phyloP scores from a whole-genome alignment of 2,113 vertebrate species.

The Quiscalus mexicanus region DNA sequence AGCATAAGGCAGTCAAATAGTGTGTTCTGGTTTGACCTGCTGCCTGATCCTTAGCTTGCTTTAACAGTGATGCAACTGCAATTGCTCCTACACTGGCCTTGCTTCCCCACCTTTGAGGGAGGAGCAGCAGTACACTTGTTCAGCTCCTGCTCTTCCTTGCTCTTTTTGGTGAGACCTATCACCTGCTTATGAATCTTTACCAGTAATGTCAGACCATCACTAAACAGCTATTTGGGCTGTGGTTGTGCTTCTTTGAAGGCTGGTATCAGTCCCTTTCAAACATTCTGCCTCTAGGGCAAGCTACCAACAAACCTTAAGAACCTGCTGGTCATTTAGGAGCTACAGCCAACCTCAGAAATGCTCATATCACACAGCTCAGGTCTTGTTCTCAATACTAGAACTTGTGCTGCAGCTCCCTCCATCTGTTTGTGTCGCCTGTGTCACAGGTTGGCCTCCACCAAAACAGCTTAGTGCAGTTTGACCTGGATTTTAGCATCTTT shows the following conservation, averaged over 20 bases:
- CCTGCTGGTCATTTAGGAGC: not conserved
- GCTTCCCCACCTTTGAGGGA: not conserved
- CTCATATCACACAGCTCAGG: not conserved
- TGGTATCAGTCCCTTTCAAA: not conserved
- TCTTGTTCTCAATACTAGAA: not conserved
- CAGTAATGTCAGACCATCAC: not conserved
- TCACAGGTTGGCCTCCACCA: not conserved
- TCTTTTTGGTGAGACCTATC: not conserved
- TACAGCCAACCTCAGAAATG: not conserved
- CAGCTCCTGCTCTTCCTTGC: not conserved
- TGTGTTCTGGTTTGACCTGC: not conserved
- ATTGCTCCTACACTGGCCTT: not conserved
- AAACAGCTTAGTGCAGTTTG: not conserved
- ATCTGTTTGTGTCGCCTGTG: not conserved
- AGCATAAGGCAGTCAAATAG: not conserved
- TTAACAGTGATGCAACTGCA: not conserved
- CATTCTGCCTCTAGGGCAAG: not conserved
- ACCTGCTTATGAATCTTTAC: not conserved
- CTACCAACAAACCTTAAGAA: not conserved
- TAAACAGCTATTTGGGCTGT: not conserved
- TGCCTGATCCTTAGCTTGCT: not conserved
- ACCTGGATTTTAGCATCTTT: not conserved
- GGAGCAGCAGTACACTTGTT: not conserved
- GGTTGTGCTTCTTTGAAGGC: not conserved
- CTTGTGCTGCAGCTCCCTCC: not conserved